Conservation (phyloP, 2,113 vertebrate species). For the Heteronetta atricapilla region DNA sequence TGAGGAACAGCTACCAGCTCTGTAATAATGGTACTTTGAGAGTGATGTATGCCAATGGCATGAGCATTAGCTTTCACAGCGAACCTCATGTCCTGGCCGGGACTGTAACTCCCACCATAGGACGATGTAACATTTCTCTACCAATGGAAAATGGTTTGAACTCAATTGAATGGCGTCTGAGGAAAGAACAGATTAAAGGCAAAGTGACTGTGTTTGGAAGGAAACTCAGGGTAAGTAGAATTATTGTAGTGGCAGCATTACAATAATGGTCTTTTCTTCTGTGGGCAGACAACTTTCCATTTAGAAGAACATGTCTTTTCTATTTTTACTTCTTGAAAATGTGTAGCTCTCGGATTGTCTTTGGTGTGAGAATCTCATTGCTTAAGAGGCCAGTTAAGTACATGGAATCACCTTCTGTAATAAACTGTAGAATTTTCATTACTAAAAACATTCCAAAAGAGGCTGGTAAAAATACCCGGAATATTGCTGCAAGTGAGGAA, state of each 20-base stretch:
- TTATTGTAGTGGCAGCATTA: neutral
- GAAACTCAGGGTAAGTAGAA: conserved; percentile 91
- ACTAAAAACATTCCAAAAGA: neutral
- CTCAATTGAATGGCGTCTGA: conserved; percentile 98
- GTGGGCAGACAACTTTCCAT: neutral
- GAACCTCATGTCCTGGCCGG: conserved; percentile 97
- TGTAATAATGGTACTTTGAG: conserved; percentile 96
- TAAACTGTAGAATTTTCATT: neutral
- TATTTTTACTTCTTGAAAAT: neutral
- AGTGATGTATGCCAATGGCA: conserved; percentile 98
- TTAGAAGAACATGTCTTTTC: neutral
- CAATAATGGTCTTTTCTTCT: neutral
- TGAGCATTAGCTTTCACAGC: conserved; percentile 98
- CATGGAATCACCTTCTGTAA: neutral
- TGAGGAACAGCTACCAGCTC: conserved; percentile 98
- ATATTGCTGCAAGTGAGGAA: neutral
- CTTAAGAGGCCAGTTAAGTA: neutral
- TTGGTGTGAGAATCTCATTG: neutral
- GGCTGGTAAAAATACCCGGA: neutral
- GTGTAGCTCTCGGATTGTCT: neutral
- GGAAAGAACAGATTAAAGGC: conserved; percentile 97
- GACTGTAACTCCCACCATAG: conserved; percentile 95
- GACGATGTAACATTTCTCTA: conserved; percentile 96
- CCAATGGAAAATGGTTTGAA: conserved; percentile 98
- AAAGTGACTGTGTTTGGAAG: conserved; percentile 97